A percentile compares a stretch with the other conserved stretches of the same genome.
Evolutionary conservation across 2,888 invertebrate species (phyloP).

Genomic region (Torymus auratus): DNA sequence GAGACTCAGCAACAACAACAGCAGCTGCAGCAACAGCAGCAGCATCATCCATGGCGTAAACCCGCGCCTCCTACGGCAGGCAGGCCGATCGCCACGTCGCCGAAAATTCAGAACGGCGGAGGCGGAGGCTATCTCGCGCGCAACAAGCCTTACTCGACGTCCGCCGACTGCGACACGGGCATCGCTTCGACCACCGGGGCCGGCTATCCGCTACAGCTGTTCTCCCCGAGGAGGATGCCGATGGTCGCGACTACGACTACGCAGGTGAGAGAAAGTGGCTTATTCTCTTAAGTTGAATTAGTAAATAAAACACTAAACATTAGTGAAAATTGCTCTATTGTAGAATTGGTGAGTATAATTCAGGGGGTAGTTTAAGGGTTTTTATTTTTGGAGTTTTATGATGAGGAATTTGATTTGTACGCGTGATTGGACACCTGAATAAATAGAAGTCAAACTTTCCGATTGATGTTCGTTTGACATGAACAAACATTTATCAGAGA

Average conservation of each 20-base stretch:
- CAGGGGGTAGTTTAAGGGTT: too few relatives aligned
- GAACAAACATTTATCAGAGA: too few relatives aligned
- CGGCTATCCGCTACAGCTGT: slow-evolving; percentile 48
- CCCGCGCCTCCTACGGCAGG: slow-evolving; percentile 51
- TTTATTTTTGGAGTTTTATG: too few relatives aligned
- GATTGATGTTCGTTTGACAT: too few relatives aligned
- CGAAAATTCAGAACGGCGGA: slow-evolving; percentile 11
- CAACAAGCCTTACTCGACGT: slow-evolving; percentile 41
- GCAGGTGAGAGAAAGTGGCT: slow-evolving; percentile 36
- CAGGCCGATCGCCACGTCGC: slow-evolving; percentile 33
- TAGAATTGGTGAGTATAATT: too few relatives aligned
- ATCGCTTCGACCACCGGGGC: neutral
- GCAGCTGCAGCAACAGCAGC: slow-evolving; percentile 15
- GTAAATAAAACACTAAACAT: too few relatives aligned
- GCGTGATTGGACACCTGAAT: too few relatives aligned
- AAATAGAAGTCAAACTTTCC: too few relatives aligned
- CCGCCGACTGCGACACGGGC: neutral
- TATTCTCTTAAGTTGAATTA: too few relatives aligned
- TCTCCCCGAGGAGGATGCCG: slow-evolving; percentile 53
- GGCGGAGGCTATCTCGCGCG: slow-evolving; percentile 1
- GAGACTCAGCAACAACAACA: slow-evolving; percentile 24
- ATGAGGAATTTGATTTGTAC: too few relatives aligned
- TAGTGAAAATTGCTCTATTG: too few relatives aligned
- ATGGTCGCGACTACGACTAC: slow-evolving; percentile 47
- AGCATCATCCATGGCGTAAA: slow-evolving; percentile 50